Base-by-base conservation (phyloP, 2,797 vertebrate genomes). In the Varecia variegata region DNA sequence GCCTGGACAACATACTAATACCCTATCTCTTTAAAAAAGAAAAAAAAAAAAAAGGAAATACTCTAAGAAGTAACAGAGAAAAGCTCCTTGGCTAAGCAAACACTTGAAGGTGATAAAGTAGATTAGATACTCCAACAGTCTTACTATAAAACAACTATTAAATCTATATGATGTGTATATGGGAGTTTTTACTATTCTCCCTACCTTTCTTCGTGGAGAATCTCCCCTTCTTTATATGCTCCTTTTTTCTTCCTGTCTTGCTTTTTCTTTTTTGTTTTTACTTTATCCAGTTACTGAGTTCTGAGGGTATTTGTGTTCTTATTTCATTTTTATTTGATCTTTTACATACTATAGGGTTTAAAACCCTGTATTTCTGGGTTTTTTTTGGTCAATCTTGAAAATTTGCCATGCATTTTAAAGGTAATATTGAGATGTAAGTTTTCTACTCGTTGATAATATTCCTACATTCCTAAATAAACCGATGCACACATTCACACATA, bases 391-490 rank as follows among this genome's bases (percentile, higher is more conserved):
- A 81, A 27, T 30, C 35, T 88, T 82, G 80, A 80, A 90, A 84
- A 82, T 94, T 70, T 38, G 79, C 30, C n/a, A 38, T 73, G 14
- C 17, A 23, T 86, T 94, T 38, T 74, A 47, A 91, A 73, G 45
- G 52, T 90, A 60, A 11, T 30, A 88, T 2, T 93, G 23, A 68
- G 38, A 76, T 83, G 5, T 81, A 87, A 67, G 23, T 85, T 94
- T 90, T 87, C 43, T 87, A 71, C n/a, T 52, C 11, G 56, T 7
- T 43, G 47, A 60, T 82, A 87, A 82, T 73, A 80, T 40, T 87
- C 60, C 93, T 90, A 70, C 15, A 79, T 70, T 90, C 52, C 70
- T 95, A 95, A 87, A 71, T 68, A 92, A 77, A 90, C 5, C 15
- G 18, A 77, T 23, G 11, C 25, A 77, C 23, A 21, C 8, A 88